A percentile compares a stretch with the other conserved stretches of the same genome.
Evolutionary conservation across 2,797 vertebrate species (phyloP).

Genomic region (Sitta carolinensis): DNA sequence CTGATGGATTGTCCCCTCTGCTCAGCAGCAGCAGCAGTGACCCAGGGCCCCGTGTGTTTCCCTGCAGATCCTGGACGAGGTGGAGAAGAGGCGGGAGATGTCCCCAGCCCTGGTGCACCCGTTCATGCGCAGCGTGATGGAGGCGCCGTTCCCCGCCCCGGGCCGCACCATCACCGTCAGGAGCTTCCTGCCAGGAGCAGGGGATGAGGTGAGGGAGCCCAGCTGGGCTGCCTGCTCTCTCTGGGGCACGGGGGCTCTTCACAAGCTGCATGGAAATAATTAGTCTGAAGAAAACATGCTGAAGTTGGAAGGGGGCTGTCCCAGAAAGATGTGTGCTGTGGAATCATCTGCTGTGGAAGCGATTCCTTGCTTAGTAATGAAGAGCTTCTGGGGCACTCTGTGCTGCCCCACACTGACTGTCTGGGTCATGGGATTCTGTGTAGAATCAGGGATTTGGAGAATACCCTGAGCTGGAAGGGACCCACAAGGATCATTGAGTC

Average conservation of each 20-base stretch:
- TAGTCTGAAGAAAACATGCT: background rate
- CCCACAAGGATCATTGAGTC: background rate
- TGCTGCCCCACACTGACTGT: background rate
- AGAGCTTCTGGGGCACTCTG: background rate
- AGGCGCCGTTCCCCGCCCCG: slow-evolving; percentile 95
- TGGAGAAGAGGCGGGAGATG: slow-evolving; percentile 92
- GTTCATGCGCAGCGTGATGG: slow-evolving; percentile 97
- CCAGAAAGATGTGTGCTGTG: background rate
- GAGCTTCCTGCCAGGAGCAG: slow-evolving; percentile 93
- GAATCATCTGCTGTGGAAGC: background rate
- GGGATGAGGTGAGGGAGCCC: slow-evolving; percentile 83
- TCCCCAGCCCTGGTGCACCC: slow-evolving; percentile 91
- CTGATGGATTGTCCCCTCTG: background rate
- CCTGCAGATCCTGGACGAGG: slow-evolving; percentile 93
- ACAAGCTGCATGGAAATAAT: background rate
- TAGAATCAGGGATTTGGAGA: background rate
- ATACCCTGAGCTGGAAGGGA: background rate
- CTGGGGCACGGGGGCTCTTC: background rate
- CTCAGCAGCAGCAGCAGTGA: background rate
- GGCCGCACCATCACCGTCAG: slow-evolving; percentile 91
- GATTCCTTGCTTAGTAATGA: background rate
- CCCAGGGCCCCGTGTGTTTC: background rate
- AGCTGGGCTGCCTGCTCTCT: background rate
- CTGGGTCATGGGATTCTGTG: rapidly evolving
- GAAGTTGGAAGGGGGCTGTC: background rate